phyloP scores from a whole-genome alignment of 2,888 invertebrate species.

The Lepidochrysops patricia region DNA sequence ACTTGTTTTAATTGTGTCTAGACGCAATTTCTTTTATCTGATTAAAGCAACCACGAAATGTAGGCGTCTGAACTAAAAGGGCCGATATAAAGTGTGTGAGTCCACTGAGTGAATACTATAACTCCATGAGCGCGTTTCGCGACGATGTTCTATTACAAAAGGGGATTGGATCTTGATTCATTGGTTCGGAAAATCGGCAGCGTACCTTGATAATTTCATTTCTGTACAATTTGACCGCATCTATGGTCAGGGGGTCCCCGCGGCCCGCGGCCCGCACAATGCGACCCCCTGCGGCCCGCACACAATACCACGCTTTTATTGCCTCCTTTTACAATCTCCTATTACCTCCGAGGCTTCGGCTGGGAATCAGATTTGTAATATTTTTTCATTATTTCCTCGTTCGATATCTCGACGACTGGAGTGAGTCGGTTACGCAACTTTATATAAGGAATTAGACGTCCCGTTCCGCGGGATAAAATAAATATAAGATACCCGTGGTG shows the following conservation, averaged over 20 bases:
- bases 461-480: neutral
- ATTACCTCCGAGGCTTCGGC: conserved; percentile 67
- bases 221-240: conserved; percentile 75
- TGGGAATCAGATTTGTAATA: conserved; percentile 71
- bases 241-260: conserved; percentile 71
- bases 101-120: conserved; percentile 67
- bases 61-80: conserved; percentile 26
- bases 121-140: conserved; percentile 65
- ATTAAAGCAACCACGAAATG: conserved; percentile 3
- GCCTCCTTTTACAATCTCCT: conserved; percentile 73
- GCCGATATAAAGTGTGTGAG: conserved; percentile 47
- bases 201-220: conserved; percentile 76
- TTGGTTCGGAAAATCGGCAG: conserved; percentile 75
- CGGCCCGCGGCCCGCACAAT: conserved; percentile 67
- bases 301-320: conserved; percentile 75
- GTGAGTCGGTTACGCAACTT: conserved; percentile 22
- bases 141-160: conserved; percentile 75
- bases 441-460: conserved; percentile 18
- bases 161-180: conserved; percentile 76
- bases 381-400: conserved; percentile 47
- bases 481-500: conserved; percentile 8
- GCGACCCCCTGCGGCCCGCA: conserved; percentile 68
- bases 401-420: conserved; percentile 53
- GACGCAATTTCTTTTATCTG: conserved; percentile 8
- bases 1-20: neutral